A percentile compares a stretch with the other conserved stretches of the same genome.
Conservation (phyloP, 2,113 vertebrate genomes). For the Eulemur macaco region DNA sequence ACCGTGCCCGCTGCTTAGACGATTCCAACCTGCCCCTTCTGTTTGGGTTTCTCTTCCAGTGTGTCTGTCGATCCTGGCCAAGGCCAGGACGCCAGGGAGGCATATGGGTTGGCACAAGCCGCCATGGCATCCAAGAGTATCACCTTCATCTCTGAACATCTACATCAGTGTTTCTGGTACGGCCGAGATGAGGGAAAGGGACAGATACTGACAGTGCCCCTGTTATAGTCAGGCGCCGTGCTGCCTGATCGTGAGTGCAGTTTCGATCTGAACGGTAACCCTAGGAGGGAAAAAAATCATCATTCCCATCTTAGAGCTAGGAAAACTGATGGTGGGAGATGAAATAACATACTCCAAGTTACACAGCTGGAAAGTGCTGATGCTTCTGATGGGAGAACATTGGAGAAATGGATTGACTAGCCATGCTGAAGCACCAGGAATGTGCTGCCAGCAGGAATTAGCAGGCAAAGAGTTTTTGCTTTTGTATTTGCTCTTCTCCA, state of each 20-base stretch:
- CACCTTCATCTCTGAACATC: neutral
- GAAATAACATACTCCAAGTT: neutral
- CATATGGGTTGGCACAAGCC: fast-evolving
- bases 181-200: slow-evolving; percentile 41
- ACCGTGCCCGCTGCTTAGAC: neutral
- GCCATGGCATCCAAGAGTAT: slow-evolving; percentile 51
- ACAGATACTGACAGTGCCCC: fast-evolving
- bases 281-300: neutral
- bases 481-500: neutral
- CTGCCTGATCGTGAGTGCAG: neutral
- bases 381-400: neutral
- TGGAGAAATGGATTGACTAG: neutral
- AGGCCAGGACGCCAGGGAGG: neutral
- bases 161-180: neutral
- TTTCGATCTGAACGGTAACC: neutral
- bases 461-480: neutral
- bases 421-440: neutral
- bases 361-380: neutral
- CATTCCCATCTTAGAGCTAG: neutral
- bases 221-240: fast-evolving
- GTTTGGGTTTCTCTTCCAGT: neutral
- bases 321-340: neutral
- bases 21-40: neutral
- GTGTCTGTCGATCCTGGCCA: neutral
- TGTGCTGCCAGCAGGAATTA: neutral